A percentile compares a stretch with the other conserved stretches of the same genome.
phyloP scores from a whole-genome alignment of 92 coral and sea anemone species.

The Palythoa caribaeorum region DNA sequence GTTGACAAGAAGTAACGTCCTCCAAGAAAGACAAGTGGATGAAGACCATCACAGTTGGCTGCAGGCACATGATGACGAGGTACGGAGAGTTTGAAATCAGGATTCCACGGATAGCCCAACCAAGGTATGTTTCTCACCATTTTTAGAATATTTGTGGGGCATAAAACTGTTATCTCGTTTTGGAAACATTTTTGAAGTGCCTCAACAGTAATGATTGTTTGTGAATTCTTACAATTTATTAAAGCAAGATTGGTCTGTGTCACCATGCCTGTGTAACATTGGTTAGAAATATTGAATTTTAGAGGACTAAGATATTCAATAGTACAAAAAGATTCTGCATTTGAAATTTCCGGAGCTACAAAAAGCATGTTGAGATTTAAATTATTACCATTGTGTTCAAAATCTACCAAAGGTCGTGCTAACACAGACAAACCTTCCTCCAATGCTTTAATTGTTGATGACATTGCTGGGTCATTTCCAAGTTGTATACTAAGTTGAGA shows the following conservation, averaged over 20 bases:
- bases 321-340: slow-evolving; percentile 34
- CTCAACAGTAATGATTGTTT: slow-evolving; percentile 9
- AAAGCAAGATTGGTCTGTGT: slow-evolving; percentile 32
- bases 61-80: slow-evolving; percentile 17
- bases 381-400: slow-evolving; percentile 25
- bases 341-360: slow-evolving; percentile 40
- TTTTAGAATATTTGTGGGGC: slow-evolving; percentile 30
- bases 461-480: background rate
- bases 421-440: slow-evolving; percentile 58
- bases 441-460: slow-evolving; percentile 32
- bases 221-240: slow-evolving; percentile 36
- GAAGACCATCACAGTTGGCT: slow-evolving; percentile 3
- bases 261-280: slow-evolving; percentile 53
- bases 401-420: slow-evolving; percentile 34
- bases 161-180: slow-evolving; percentile 12
- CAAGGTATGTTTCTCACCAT: slow-evolving; percentile 44
- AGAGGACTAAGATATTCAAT: slow-evolving; percentile 48
- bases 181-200: slow-evolving; percentile 46
- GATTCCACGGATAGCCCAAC: slow-evolving; percentile 67
- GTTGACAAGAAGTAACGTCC: slow-evolving; percentile 9
- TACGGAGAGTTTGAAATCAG: slow-evolving; percentile 30
- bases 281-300: slow-evolving; percentile 34
- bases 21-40: slow-evolving; percentile 21
- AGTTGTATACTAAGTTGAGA: slow-evolving; percentile 28
- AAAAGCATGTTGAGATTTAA: slow-evolving; percentile 39